A percentile compares a stretch with the other conserved stretches of the same genome.
Evolutionary conservation across 2,888 invertebrate species (phyloP).

Genomic region (Myopa tessellatipennis): DNA sequence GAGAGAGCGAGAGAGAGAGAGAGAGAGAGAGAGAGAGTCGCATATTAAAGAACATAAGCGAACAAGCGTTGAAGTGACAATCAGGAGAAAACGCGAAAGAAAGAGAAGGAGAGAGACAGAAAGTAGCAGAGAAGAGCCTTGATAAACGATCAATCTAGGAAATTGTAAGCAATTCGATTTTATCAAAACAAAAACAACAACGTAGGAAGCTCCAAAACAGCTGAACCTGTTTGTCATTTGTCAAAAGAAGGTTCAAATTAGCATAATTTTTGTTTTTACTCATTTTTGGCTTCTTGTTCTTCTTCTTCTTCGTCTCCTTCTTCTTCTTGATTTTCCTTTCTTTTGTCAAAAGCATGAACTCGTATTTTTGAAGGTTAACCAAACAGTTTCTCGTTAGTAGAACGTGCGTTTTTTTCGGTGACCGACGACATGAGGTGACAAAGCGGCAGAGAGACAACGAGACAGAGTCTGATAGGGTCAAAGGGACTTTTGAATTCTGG

Average conservation of each 20-base stretch:
- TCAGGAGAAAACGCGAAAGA: background rate
- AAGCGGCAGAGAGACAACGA: background rate
- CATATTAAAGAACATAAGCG: background rate
- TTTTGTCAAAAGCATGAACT: background rate
- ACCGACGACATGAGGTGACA: background rate
- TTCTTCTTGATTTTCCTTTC: background rate
- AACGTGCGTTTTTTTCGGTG: background rate
- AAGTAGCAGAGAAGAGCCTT: background rate
- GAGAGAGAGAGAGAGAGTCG: no score
- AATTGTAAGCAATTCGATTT: slow-evolving; percentile 1
- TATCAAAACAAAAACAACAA: background rate
- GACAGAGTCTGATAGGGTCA: background rate
- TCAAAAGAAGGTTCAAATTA: background rate
- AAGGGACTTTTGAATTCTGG: background rate
- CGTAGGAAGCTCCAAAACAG: no score
- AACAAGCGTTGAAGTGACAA: background rate
- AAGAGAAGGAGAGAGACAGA: background rate
- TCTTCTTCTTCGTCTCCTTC: background rate
- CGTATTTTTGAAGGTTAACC: background rate
- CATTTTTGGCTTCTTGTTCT: background rate
- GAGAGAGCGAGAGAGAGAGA: no score
- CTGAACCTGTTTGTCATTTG: no score
- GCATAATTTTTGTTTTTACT: slow-evolving; percentile 1
- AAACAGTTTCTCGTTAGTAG: no score
- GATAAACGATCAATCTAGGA: background rate